Conservation (phyloP, 2,113 vertebrate species). For the Laterallus jamaicensis region DNA sequence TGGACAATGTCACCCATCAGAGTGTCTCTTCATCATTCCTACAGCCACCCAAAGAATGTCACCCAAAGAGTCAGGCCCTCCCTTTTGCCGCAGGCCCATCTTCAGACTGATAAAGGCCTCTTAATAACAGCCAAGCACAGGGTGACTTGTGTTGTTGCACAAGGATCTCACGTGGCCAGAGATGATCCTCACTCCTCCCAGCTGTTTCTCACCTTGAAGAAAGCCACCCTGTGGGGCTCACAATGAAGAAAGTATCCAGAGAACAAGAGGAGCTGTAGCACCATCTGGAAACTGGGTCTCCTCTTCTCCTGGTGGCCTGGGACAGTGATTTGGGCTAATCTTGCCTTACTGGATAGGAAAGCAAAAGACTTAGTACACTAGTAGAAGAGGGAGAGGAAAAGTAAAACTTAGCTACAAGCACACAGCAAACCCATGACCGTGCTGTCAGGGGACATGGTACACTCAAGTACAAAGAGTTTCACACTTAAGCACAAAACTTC, state of each 20-base stretch:
- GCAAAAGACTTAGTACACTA: not conserved
- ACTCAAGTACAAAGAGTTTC: not conserved
- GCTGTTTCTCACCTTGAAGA: not conserved
- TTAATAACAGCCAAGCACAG: not conserved
- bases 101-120: not conserved
- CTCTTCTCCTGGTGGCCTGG: not conserved
- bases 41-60: slow-evolving; percentile 27
- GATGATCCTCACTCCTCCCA: not conserved
- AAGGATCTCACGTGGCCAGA: not conserved
- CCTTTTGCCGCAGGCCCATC: slow-evolving; percentile 6
- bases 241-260: not conserved
- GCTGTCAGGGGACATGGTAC: not conserved
- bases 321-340: not conserved
- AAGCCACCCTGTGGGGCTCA: not conserved
- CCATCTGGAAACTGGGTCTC: not conserved
- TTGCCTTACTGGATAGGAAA: not conserved
- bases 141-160: not conserved
- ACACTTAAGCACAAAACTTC: not conserved
- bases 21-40: not conserved
- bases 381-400: rapidly evolving
- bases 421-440: not conserved
- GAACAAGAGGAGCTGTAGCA: not conserved
- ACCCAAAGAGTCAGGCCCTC: not conserved
- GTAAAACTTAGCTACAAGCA: not conserved
- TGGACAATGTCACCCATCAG: not conserved